Conservation (phyloP, 1,140 invertebrate genomes). For the Tetraneura akinire region DNA sequence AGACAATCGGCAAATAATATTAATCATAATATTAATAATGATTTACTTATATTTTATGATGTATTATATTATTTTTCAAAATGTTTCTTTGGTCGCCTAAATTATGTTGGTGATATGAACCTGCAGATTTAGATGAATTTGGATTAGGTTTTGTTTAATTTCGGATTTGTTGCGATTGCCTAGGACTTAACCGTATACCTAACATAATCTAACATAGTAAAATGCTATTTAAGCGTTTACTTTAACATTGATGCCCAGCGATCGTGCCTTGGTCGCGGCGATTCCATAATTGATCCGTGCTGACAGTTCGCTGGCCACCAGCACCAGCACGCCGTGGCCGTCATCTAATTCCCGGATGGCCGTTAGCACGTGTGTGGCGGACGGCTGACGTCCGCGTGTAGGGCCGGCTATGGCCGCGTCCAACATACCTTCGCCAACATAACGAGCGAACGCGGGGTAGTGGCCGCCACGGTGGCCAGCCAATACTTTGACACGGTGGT, state of each 20-base stretch:
- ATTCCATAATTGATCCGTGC: not conserved
- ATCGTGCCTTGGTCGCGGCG: not conserved
- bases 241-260: not conserved
- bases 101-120: too few relatives aligned
- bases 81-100: too few relatives aligned
- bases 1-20: too few relatives aligned
- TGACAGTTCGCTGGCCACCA: not conserved
- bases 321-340: not conserved
- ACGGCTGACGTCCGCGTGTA: not conserved
- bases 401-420: not conserved
- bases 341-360: not conserved
- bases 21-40: too few relatives aligned
- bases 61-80: too few relatives aligned
- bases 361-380: not conserved
- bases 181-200: too few relatives aligned
- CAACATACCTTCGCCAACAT: not conserved
- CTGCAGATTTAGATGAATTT: too few relatives aligned
- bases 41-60: too few relatives aligned
- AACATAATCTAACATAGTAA: too few relatives aligned
- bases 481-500: not conserved
- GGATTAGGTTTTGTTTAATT: too few relatives aligned
- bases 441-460: not conserved
- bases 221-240: too few relatives aligned
- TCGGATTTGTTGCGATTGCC: too few relatives aligned
- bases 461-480: not conserved